Base-by-base conservation (phyloP, 92 coral and sea anemone genomes). In the Epizoanthus illoricatus region DNA sequence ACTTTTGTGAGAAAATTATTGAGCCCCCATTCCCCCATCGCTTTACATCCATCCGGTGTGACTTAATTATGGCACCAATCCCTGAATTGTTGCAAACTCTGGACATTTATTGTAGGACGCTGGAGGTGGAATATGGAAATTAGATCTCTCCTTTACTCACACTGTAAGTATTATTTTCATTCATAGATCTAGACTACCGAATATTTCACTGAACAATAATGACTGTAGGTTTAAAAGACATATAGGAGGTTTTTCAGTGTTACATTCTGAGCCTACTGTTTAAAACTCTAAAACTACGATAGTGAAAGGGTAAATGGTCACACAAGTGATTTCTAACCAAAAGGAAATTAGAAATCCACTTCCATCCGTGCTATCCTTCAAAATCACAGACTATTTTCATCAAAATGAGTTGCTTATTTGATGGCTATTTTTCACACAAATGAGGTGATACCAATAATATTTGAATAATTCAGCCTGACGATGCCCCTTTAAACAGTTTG, bases 81-180 rank as follows among this genome's bases (percentile, higher is more conserved):
- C 12, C n/a, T 68, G 72, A 68, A 36, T 2, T 24, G 39, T 39
- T 68, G 45, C 17, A 68, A 16, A 36, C 33, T n/a, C n/a, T 71
- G 59, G 16, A 19, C 64, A 13, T 10, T 55, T n/a, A 11, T 45
- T 73, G 28, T 42, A 95, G 99, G 99, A 97, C 87, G 99, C 99
- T 17, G 85, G 92, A 47, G 99, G 99, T 69, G 99, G 97, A 49
- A 91, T 97, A 68, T 97, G 99, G 99, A 97, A 97, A 71, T 84
- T 97, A 69, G 99, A 97, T 68, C 91, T 97, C 7, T 97, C 99
- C 36, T 94, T 97, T 71, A 97, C 99, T 23, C 99, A 97, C 83
- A 97, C 99, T 70, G 99, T 97, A 91, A 88, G 94, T 84, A 81
- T 65, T 58, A 54, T 45, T 13, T 17, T 40, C 40, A 4, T 65